Base-by-base conservation (phyloP, 2,797 vertebrate genomes). In the Falco naumanni region DNA sequence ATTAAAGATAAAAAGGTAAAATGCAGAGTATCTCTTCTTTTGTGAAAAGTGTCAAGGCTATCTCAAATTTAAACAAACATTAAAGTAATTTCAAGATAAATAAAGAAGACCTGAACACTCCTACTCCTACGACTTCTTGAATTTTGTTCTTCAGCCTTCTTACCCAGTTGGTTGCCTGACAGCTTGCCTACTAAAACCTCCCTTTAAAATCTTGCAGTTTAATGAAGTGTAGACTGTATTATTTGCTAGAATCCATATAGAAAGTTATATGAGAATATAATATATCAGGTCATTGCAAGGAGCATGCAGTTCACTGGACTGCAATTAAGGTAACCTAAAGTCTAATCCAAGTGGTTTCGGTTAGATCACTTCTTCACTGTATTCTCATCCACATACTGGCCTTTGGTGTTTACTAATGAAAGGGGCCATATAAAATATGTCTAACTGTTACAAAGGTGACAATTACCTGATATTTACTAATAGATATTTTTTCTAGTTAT, bases 1-100 rank as follows among this genome's bases (percentile, higher is more conserved):
- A 66, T 74, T 75, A 95, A 82, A 95, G 45, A 70, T 59, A 82
- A 76, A 89, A 66, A 77, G 22, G 80, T 51, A 93, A 91, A 93
- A 86, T 43, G 4, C 5, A 63, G 37, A 66, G 3, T 82, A 94
- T 91, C 10, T 83, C 34, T 61, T 90, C 24, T 91, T 84, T 66
- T 86, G 28, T 47, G 90, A 77, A 89, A 92, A 71, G 17, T 79
- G 13, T 68, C 45, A 66, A 60, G 56, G 28, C 18, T 85, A 29
- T 54, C 61, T 61, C 2, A 24, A 33, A 65, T 69, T n/a, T 69
- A 8, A 69, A 53, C 33, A 69, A 72, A 80, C 13, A 72, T 1
- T 5, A 57, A 94, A 84, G 13, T n/a, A 80, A 74, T 86, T 90
- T 75, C 48, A 77, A 56, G 24, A 64, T 47, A 84, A 91, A 87